phyloP scores from a whole-genome alignment of 2,113 vertebrate species.

The Coryphaenoides rupestris region DNA sequence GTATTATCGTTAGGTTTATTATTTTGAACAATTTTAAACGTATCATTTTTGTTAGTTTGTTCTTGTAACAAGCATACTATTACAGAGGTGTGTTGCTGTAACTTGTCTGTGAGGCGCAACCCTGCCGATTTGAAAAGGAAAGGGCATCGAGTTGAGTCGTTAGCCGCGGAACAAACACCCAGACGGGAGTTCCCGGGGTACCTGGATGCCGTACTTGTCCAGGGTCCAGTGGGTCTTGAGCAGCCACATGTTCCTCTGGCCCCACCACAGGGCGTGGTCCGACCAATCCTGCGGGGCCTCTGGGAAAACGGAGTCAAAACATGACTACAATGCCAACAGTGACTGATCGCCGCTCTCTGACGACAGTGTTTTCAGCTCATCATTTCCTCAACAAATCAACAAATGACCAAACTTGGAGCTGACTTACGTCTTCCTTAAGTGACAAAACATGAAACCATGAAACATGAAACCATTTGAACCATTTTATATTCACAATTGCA shows the following conservation, averaged over 20 bases:
- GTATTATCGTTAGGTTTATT: no score
- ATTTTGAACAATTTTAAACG: no score
- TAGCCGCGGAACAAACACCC: background rate
- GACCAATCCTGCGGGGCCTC: slow-evolving; percentile 90
- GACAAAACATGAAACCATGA: no score
- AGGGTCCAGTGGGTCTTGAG: slow-evolving; percentile 96
- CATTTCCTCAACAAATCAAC: background rate
- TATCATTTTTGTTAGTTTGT: no score
- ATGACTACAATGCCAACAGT: background rate
- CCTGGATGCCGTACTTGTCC: slow-evolving; percentile 88
- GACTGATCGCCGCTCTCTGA: background rate
- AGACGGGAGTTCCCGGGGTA: slow-evolving; percentile 11
- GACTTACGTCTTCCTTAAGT: no score
- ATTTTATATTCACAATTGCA: no score
- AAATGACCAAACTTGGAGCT: no score
- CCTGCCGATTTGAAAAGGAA: background rate
- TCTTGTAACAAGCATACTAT: no score
- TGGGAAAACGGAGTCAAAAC: slow-evolving; percentile 48
- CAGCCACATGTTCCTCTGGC: slow-evolving; percentile 90
- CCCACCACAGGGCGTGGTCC: slow-evolving; percentile 96
- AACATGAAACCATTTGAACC: no score
- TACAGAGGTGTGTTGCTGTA: no score
- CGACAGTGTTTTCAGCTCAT: background rate
- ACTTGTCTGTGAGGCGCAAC: no score
- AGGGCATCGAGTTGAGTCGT: background rate